Evolutionary conservation across 2,113 vertebrate species (phyloP), one percentile per base, ranked within the genome.

Genomic region (Monarcha castaneiventris): DNA sequence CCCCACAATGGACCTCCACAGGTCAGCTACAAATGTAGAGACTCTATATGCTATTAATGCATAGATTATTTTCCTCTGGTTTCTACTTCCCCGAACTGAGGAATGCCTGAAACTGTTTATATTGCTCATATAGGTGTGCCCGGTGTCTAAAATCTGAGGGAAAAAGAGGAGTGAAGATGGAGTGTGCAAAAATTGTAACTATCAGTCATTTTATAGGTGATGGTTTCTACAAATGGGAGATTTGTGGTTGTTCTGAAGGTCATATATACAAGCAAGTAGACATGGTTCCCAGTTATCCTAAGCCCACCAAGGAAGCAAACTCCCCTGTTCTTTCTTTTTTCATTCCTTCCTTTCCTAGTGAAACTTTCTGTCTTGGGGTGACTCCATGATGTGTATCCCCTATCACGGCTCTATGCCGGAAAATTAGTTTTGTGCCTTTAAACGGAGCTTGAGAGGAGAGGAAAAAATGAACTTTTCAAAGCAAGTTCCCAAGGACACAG

Each of bases 301-400:
- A 41, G 19, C 5, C n/a, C 20, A 49, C 23, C 8, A 9, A 32
- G 10, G 30, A 71, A 51, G 10, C 6, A 77, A 15, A 20, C 3
- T 1, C 3, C 16, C 2, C 10, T 4, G 0, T 29, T 22, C 3
- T 43, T 83, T 62, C 25, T 35, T 75, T 64, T 37, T 48, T 29
- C 18, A 13, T 56, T 51, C 58, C 19, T 67, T 41, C 16, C 15
- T 21, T 81, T 83, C 4, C 15, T 63, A 16, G 32, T 63, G 64
- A 71, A 66, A 26, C 33, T 51, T 85, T 63, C 37, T 37, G 37
- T 37, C 37, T 37, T 37, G 37, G 37, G 37, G 37, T 37, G 37
- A 37, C 37, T 37, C 37, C n/a, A n/a, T n/a, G n/a, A n/a, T n/a
- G n/a, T n/a, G n/a, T n/a, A n/a, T n/a, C n/a, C n/a, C n/a, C n/a